These are phyloP conservation scores for Leiothrix lutea DNA, from an alignment of 2,113 vertebrate species.

Conservation along the genomic window DNA sequence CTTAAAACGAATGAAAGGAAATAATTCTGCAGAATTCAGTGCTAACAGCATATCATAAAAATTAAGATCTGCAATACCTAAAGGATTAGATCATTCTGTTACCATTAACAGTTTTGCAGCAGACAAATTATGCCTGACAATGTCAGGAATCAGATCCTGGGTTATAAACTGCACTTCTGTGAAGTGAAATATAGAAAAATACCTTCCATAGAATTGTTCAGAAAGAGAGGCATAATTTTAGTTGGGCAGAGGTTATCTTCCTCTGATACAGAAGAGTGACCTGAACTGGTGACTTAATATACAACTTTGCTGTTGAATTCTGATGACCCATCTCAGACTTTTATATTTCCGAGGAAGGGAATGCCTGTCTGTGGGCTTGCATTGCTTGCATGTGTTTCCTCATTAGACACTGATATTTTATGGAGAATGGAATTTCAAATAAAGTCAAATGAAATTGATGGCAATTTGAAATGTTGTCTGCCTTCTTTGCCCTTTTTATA, in stretches of 20 bases:
- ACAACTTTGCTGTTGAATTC: background rate
- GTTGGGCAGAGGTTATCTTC: background rate
- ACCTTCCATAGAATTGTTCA: background rate
- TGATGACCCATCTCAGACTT: background rate
- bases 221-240: background rate
- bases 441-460: background rate
- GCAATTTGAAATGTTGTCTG: background rate
- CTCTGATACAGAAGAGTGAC: background rate
- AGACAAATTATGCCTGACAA: background rate
- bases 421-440: background rate
- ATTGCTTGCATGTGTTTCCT: background rate
- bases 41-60: background rate
- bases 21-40: background rate
- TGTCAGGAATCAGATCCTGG: background rate
- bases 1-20: background rate
- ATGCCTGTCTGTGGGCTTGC: background rate
- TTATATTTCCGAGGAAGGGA: background rate
- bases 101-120: background rate
- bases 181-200: slow-evolving; percentile 7
- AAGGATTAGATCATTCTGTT: slow-evolving; percentile 6
- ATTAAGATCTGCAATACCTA: background rate
- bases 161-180: slow-evolving; percentile 21
- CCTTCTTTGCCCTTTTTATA: background rate
- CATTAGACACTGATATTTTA: background rate
- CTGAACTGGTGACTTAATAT: background rate